Base-by-base conservation (phyloP, 2,797 vertebrate species). In the Calcarius lapponicus region DNA sequence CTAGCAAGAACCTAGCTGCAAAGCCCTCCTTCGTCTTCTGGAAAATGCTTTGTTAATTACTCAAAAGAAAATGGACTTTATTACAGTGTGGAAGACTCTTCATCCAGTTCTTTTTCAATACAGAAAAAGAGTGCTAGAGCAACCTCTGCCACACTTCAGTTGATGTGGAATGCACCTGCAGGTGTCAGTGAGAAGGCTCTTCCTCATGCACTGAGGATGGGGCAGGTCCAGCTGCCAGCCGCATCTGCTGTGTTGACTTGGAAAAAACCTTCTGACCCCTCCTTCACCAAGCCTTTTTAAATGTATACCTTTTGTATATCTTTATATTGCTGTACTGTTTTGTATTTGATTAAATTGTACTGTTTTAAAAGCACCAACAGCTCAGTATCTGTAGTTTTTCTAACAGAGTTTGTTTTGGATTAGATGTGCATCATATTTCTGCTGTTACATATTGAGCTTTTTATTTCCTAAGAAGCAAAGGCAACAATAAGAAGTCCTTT, bases 281-380 rank as follows among this genome's bases (percentile, higher is more conserved):
- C 22, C 64, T 67, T 90, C 34, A 57, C 11, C 58, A 70, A 64
- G 32, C 31, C 70, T 76, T 57, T 62, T 90, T 28, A 62, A 75
- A 67, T 64, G 51, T 19, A 36, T 40, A 50, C 11, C 13, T 90
- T 81, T 76, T 88, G 71, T 85, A 11, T 75, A 51, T 67, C 50
- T 64, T 28, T 76, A 76, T 34, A 66, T 74, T 12, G 15, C 66
- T 96, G 82, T 93, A 86, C 25, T 73, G 25, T 50, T 92, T 38
- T 57, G 11, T 79, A 53, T 70, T 38, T 53, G n/a, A 95, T 95
- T 93, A 94, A 95, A 87, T 81, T 58, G 50, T 67, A 29, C 38
- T 8, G 1, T 60, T 93, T 47, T 18, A 62, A 89, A 80, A 73
- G 65, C 29, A 56, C 64, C 53, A 42, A 18, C 28, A 96, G 31